Percentiles rank a stretch among this genome's conserved stretches.
Evolutionary conservation across 2,113 vertebrate species (phyloP).

Genomic region (Toxotes chatareus): DNA sequence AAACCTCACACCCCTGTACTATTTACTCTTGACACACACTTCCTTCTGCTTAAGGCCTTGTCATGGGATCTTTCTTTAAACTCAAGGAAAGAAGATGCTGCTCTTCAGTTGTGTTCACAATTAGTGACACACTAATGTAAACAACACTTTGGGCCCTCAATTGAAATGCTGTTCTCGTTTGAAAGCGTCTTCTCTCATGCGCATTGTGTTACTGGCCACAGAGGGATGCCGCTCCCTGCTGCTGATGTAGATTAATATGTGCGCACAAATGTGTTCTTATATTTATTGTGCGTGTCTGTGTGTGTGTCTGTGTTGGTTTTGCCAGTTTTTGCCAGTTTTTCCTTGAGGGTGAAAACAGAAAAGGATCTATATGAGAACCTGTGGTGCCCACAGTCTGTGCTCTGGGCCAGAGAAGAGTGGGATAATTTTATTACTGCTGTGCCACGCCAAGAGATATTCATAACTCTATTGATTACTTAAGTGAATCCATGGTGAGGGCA

Average conservation of each 20-base stretch:
- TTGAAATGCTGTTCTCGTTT: neutral
- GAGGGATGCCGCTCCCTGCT: constrained; percentile 34
- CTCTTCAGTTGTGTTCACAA: neutral
- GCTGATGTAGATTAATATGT: constrained; percentile 17
- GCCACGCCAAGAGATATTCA: constrained; percentile 51
- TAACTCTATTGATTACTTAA: constrained; percentile 65
- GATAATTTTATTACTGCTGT: constrained; percentile 60
- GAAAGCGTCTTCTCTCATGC: constrained; percentile 24
- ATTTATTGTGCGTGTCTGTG: constrained; percentile 12
- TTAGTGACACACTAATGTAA: neutral
- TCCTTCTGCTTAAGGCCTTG: constrained; percentile 17
- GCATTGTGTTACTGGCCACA: constrained; percentile 2
- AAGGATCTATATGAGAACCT: constrained; percentile 29
- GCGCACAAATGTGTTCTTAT: constrained; percentile 12
- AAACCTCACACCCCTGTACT: constrained; percentile 21
- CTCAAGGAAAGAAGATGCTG: constrained; percentile 6
- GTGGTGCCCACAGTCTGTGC: constrained; percentile 41
- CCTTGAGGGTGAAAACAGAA: constrained; percentile 54
- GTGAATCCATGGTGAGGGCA: constrained; percentile 45
- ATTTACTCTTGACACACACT: constrained; percentile 52
- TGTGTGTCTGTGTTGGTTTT: constrained; percentile 20
- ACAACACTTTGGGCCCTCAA: neutral
- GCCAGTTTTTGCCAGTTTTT: neutral
- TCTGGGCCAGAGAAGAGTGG: constrained; percentile 34
- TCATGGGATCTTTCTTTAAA: constrained; percentile 36